These are phyloP conservation scores for Indicator maculatus DNA, from an alignment of 2,113 vertebrate genomes.

Conservation along the genomic window DNA sequence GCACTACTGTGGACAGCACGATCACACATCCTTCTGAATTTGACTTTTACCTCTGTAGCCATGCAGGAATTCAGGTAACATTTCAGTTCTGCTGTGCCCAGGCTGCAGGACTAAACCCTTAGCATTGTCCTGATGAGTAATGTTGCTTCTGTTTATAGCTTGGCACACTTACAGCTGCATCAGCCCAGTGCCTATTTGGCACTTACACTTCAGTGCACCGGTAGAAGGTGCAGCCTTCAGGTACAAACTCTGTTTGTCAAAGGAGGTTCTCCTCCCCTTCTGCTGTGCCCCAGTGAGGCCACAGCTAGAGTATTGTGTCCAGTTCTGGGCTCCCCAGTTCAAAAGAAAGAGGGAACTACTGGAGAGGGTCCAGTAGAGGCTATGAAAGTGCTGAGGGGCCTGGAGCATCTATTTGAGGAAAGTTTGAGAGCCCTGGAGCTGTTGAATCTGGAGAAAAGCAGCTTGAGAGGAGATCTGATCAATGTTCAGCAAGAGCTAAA, in stretches of 20 bases:
- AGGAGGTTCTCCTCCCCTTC: neutral
- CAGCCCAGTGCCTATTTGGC: neutral
- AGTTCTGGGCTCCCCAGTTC: neutral
- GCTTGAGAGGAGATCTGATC: too few relatives aligned
- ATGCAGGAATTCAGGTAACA: slow-evolving; percentile 98
- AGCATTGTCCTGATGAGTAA: neutral
- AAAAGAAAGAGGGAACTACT: neutral
- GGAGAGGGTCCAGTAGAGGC: too few relatives aligned
- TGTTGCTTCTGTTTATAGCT: neutral
- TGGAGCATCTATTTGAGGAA: too few relatives aligned
- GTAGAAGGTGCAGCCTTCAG: neutral
- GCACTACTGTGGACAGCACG: slow-evolving; percentile 98
- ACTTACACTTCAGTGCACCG: neutral
- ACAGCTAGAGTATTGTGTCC: neutral
- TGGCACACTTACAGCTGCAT: neutral
- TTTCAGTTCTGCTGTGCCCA: neutral
- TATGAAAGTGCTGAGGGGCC: too few relatives aligned
- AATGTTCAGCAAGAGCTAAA: too few relatives aligned
- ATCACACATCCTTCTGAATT: slow-evolving; percentile 99
- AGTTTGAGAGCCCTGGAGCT: too few relatives aligned
- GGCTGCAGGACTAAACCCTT: neutral
- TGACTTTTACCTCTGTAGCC: slow-evolving; percentile 99
- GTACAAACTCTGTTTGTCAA: neutral
- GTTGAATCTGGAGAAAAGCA: too few relatives aligned
- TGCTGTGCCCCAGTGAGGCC: neutral